Evolutionary conservation across 1,140 invertebrate species (phyloP).

Genomic region (Ericerus pela): DNA sequence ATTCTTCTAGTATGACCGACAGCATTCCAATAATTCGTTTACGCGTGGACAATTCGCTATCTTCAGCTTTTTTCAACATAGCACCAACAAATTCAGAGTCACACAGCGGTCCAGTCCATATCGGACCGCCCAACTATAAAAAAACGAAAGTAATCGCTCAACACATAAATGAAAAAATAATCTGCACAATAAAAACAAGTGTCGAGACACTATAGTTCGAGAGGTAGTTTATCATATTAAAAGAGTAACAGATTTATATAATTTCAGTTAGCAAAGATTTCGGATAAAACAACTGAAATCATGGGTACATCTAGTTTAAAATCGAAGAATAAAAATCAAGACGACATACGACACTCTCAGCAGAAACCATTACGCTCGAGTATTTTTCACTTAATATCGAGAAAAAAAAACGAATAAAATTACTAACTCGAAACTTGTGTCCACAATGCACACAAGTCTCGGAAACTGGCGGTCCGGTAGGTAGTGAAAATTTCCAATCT

Average conservation of each 20-base stretch:
- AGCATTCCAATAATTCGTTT: slow-evolving; percentile 61
- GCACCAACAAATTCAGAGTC: slow-evolving; percentile 55
- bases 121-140: slow-evolving; percentile 71
- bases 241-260: no score
- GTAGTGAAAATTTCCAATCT: slow-evolving; percentile 47
- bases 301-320: no score
- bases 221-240: no score
- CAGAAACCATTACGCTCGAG: not conserved
- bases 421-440: slow-evolving; percentile 48
- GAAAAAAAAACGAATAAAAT: slow-evolving; percentile 16
- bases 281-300: no score
- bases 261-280: no score
- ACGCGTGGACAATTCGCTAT: slow-evolving; percentile 42
- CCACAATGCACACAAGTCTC: slow-evolving; percentile 60
- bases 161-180: no score
- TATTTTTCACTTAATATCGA: slow-evolving; percentile 8
- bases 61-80: slow-evolving; percentile 32
- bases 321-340: not conserved
- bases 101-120: slow-evolving; percentile 81
- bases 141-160: no score
- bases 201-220: no score
- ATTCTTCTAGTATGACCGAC: slow-evolving; percentile 57
- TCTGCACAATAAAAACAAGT: no score
- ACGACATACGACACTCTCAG: not conserved
- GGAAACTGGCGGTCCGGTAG: slow-evolving; percentile 47